Conservation (phyloP, 2,113 vertebrate genomes). For the rat (Rattus norvegicus) region GRCr8 NC_086035.1:52740501-52741000, state of each 20-base stretch:
- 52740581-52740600: not conserved
- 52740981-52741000: not conserved
- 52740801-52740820: not conserved
- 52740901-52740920: not conserved
- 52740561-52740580: slow-evolving; percentile 6
- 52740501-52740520: not conserved
- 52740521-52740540: not conserved
- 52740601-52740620: not conserved
- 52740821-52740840: slow-evolving; percentile 18
- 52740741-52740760: slow-evolving; percentile 21
- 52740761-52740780: not conserved
- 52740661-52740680: slow-evolving; percentile 13
- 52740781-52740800: slow-evolving; percentile 54
- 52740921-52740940: not conserved
- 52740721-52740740: slow-evolving; percentile 15
- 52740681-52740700: not conserved
- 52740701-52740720: slow-evolving; percentile 2
- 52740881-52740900: not conserved
- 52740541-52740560: not conserved
- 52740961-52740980: not conserved
- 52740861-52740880: slow-evolving; percentile 42
- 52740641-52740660: not conserved
- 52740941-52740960: not conserved
- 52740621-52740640: not conserved
- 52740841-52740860: not conserved